Conservation (phyloP, 2,797 vertebrate species). For the Chaunax sp. region DNA sequence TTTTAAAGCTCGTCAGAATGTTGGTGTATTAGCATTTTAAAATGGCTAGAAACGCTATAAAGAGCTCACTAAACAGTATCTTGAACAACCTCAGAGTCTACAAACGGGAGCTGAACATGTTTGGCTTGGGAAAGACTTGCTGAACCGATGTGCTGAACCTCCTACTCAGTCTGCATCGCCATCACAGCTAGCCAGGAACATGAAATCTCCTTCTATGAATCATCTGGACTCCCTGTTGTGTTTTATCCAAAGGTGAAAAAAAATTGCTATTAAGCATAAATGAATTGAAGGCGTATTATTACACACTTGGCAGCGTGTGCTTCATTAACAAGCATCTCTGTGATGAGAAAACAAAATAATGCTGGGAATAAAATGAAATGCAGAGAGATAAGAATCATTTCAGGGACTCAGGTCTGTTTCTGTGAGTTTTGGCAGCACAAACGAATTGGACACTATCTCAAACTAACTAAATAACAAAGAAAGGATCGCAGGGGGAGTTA, state of each 20-base stretch:
- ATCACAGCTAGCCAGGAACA: slow-evolving; percentile 41
- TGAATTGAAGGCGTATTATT: slow-evolving; percentile 40
- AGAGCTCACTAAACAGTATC: slow-evolving; percentile 11
- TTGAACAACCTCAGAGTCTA: slow-evolving; percentile 1
- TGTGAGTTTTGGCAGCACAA: slow-evolving; percentile 4
- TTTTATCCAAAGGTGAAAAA: slow-evolving; percentile 57
- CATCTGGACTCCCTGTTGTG: slow-evolving; percentile 43
- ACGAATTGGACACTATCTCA: slow-evolving; percentile 13
- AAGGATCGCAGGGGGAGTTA: slow-evolving; percentile 16
- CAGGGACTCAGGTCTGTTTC: slow-evolving; percentile 1
- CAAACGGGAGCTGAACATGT: slow-evolving; percentile 21
- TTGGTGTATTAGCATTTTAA: slow-evolving; percentile 9
- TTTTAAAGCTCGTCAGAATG: slow-evolving; percentile 2
- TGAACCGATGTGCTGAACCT: slow-evolving; percentile 25
- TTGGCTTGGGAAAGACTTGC: slow-evolving; percentile 29
- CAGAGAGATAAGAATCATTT: slow-evolving; percentile 8
- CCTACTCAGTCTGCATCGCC: slow-evolving; percentile 34
- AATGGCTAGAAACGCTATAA: slow-evolving; percentile 17
- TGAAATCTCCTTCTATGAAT: slow-evolving; percentile 60
- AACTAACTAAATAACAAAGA: slow-evolving; percentile 19
- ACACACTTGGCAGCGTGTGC: slow-evolving; percentile 27
- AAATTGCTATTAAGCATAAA: slow-evolving; percentile 51
- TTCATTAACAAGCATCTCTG: slow-evolving; percentile 54
- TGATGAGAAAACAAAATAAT: slow-evolving; percentile 56
- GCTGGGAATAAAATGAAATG: slow-evolving; percentile 22